Evolutionary conservation across 2,113 vertebrate genomes (phyloP).

Genomic region (Salvelinus alpinus): DNA sequence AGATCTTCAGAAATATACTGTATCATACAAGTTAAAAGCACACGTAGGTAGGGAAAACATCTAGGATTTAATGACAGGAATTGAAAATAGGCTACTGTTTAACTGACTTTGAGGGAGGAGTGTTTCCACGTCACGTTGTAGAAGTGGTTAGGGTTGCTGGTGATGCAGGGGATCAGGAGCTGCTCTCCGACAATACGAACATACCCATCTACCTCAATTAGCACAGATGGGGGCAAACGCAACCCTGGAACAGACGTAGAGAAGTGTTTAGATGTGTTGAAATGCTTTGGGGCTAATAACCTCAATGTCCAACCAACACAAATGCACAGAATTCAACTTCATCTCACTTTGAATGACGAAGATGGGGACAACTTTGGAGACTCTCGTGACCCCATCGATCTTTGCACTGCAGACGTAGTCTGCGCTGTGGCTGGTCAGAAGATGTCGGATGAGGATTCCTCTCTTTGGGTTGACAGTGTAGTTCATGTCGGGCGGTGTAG

Average conservation of each 20-base stretch:
- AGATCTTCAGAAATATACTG: too few species aligned
- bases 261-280: not conserved
- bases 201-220: constrained; percentile 49
- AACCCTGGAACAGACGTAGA: constrained; percentile 26
- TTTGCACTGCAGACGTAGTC: constrained; percentile 72
- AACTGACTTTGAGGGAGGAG: constrained; percentile 55
- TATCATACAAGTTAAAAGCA: too few species aligned
- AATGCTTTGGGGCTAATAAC: not conserved
- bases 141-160: constrained; percentile 47
- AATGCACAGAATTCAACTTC: constrained; percentile 13
- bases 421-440: constrained; percentile 52
- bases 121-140: constrained; percentile 65
- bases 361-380: constrained; percentile 62
- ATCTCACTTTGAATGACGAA: constrained; percentile 37
- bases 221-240: constrained; percentile 30
- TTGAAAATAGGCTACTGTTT: not conserved
- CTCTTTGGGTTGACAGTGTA: constrained; percentile 53
- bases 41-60: too few species aligned
- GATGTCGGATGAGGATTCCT: constrained; percentile 74
- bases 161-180: constrained; percentile 75
- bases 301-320: not conserved
- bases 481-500: constrained; percentile 50
- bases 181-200: constrained; percentile 79
- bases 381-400: constrained; percentile 39
- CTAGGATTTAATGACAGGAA: too few species aligned